Evolutionary conservation across 1,140 invertebrate genomes (phyloP).

Genomic region (Gryllus bimaculatus): DNA sequence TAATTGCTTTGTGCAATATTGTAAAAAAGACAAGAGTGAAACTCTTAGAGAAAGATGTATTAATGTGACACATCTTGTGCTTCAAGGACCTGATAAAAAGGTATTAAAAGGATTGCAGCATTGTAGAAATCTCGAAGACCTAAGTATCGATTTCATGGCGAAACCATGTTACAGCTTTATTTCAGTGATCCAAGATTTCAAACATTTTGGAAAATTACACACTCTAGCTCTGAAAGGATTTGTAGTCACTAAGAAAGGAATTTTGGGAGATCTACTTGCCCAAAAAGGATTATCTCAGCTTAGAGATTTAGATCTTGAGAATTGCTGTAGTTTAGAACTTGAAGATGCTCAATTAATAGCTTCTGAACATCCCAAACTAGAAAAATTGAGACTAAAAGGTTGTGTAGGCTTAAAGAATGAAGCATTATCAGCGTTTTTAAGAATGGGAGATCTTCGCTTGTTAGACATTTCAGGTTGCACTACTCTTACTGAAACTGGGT

Average conservation of each 20-base stretch:
- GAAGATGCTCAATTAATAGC: not conserved
- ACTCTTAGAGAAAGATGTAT: not conserved
- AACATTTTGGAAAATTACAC: not conserved
- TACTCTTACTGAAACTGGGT: not conserved
- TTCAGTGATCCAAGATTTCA: not conserved
- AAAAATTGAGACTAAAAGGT: not conserved
- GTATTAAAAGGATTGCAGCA: not conserved
- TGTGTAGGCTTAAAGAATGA: not conserved
- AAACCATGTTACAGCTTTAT: not conserved
- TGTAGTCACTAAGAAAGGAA: not conserved
- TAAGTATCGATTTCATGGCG: not conserved
- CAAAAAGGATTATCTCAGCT: not conserved
- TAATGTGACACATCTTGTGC: not conserved
- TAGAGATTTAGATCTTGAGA: not conserved
- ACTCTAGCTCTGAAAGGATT: not conserved
- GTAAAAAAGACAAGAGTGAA: not conserved
- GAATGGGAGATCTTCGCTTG: not conserved
- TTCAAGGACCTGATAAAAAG: not conserved
- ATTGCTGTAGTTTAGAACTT: not conserved
- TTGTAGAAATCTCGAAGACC: not conserved
- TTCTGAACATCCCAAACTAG: not conserved
- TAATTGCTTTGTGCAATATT: not conserved
- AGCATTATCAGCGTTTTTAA: not conserved
- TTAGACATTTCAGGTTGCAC: not conserved
- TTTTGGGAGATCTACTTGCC: not conserved